Base-by-base conservation (phyloP, 2,888 invertebrate genomes). In the Zaprionus bogoriensis region DNA sequence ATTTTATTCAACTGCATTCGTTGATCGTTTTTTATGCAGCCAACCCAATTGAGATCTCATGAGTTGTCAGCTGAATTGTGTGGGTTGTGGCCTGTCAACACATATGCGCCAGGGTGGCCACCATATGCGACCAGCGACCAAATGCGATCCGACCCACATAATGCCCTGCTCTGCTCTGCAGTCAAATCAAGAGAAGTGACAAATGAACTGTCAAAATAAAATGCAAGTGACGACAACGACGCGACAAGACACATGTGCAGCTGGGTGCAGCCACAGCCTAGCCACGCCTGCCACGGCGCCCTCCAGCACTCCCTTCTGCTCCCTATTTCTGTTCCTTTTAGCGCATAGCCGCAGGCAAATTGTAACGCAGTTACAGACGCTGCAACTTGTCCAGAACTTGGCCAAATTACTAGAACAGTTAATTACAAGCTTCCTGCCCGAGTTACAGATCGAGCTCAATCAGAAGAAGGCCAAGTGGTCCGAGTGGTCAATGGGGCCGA, bases 191-290 rank as follows among this genome's bases (percentile, higher is more conserved):
- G 67, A 74, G 80, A 71, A 67, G 74, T 80, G 80, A 80, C 80
- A 80, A 80, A 80, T 80, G 80, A 80, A 80, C 84, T 80, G 86
- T 80, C 80, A 86, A 74, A 80, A 80, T 80, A 80, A 85, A 79
- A 76, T 82, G 77, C 77, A 76, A 79, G 82, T 74, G 84, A 70
- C 67, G 72, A 78, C 77, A 82, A 27, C 10, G 17, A 14, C 7
- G 9, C 57, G n/a, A 66, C 67, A 67, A 63, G 67, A 71, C 86
- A 83, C 71, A 86, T 64, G 62, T 85, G 69, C 36, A 39, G 45
- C 47, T 76, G 81, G 84, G 78, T 48, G 85, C 47, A 82, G 65
- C 72, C 50, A 48, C 38, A 23, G 28, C 39, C 41, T 30, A 39
- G 38, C 14, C 47, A 6, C 42, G 4, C 9, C 32, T 52, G 9